phyloP scores from a whole-genome alignment of 2,888 invertebrate genomes.

The Microdon myrmicae region DNA sequence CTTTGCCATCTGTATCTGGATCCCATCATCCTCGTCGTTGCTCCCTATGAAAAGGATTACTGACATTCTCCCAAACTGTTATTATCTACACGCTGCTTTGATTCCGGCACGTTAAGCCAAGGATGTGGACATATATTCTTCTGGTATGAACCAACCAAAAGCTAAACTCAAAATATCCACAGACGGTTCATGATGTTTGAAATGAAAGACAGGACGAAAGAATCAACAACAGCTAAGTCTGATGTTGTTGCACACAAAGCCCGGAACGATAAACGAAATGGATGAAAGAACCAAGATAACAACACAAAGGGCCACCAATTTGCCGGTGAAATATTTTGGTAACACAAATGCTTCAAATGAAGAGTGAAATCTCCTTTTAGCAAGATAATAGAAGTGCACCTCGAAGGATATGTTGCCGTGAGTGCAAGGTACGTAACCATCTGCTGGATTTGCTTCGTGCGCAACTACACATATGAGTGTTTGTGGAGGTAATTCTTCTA shows the following conservation, averaged over 20 bases:
- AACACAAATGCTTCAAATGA: slow-evolving; percentile 34
- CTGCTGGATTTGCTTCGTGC: background rate
- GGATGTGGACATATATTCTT: slow-evolving; percentile 28
- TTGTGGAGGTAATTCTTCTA: too few relatives aligned
- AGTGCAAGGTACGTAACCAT: background rate
- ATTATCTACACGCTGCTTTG: slow-evolving; percentile 47
- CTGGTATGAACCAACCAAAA: slow-evolving; percentile 32
- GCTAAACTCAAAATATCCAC: too few relatives aligned
- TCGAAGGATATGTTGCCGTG: background rate
- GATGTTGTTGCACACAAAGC: background rate
- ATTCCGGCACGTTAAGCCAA: slow-evolving; percentile 43
- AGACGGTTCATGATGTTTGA: slow-evolving; percentile 4
- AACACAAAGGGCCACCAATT: slow-evolving; percentile 25
- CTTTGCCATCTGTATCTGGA: background rate
- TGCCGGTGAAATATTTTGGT: slow-evolving; percentile 42
- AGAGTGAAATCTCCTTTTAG: slow-evolving; percentile 20
- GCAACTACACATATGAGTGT: too few relatives aligned
- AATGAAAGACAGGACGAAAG: slow-evolving; percentile 3
- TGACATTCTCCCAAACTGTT: slow-evolving; percentile 51
- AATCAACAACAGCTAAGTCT: background rate
- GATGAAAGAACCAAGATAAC: background rate
- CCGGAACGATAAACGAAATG: slow-evolving; percentile 14
- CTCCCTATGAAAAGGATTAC: slow-evolving; percentile 44
- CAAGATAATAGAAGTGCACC: slow-evolving; percentile 8
- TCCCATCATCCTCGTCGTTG: background rate